Evolutionary conservation across 92 coral and sea anemone genomes (phyloP).

Genomic region (Pocillopora grandis): DNA sequence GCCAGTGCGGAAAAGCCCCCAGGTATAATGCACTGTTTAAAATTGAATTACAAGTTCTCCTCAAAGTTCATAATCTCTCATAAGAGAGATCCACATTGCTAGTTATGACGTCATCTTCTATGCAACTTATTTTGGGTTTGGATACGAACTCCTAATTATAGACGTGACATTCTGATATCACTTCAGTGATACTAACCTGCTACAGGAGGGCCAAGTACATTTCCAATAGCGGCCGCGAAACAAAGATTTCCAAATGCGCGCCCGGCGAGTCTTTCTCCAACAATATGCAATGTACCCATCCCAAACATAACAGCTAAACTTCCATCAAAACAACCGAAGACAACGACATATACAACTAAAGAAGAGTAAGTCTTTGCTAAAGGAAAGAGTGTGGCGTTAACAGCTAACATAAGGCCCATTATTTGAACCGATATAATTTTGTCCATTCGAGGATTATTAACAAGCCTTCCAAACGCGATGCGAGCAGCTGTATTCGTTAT

Average conservation of each 20-base stretch:
- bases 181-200: conserved; percentile 58
- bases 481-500: conserved; percentile 70
- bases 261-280: conserved; percentile 70
- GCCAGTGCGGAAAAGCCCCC: too few relatives aligned
- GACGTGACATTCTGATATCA: background rate
- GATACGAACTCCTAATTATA: background rate
- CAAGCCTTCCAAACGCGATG: conserved; percentile 70
- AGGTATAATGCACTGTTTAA: too few relatives aligned
- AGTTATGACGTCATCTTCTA: too few relatives aligned
- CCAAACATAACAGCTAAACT: conserved; percentile 78
- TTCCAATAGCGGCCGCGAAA: conserved; percentile 66
- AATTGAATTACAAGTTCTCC: too few relatives aligned
- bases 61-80: too few relatives aligned
- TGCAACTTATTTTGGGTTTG: too few relatives aligned
- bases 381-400: conserved; percentile 65
- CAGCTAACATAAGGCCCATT: conserved; percentile 48
- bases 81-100: too few relatives aligned
- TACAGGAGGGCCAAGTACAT: conserved; percentile 69
- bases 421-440: conserved; percentile 61
- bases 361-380: conserved; percentile 51
- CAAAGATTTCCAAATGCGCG: conserved; percentile 79
- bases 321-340: conserved; percentile 79
- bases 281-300: conserved; percentile 79
- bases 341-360: conserved; percentile 65
- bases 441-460: conserved; percentile 54